Conservation (phyloP, 2,797 vertebrate genomes). For the Gymnoscopelus braueri region DNA sequence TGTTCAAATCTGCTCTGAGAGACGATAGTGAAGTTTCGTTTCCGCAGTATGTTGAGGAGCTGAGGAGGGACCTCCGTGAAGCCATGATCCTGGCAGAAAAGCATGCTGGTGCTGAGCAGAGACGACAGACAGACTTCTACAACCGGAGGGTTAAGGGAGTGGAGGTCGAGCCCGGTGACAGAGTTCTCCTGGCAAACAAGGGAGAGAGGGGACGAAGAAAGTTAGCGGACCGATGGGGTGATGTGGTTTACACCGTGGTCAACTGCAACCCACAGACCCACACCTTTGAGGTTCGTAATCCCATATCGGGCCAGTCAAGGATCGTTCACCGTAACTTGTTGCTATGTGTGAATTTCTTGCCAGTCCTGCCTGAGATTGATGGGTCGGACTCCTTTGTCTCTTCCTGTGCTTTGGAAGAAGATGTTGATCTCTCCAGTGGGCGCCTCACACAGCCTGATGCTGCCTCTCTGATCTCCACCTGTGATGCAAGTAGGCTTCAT, state of each 20-base stretch:
- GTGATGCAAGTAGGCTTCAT: too few species aligned
- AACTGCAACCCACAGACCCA: constrained; percentile 15
- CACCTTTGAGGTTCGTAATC: background rate
- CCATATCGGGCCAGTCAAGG: background rate
- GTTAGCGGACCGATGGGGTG: constrained; percentile 11
- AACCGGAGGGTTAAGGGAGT: constrained; percentile 19
- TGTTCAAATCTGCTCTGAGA: background rate
- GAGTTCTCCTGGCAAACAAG: constrained; percentile 24
- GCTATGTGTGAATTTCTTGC: background rate
- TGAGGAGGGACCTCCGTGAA: background rate
- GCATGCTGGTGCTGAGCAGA: background rate
- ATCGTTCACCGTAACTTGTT: constrained; percentile 19
- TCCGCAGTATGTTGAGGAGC: background rate
- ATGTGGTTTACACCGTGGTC: background rate
- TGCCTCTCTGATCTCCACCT: too few species aligned
- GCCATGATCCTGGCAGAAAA: background rate
- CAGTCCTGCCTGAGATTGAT: too few species aligned
- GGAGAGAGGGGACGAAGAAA: constrained; percentile 14
- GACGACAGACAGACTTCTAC: background rate
- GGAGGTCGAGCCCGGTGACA: constrained; percentile 2
- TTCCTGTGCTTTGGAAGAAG: too few species aligned
- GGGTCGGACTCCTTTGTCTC: too few species aligned
- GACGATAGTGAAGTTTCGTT: background rate
- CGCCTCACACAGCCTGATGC: too few species aligned
- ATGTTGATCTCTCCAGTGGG: too few species aligned